Evolutionary conservation across 2,797 vertebrate species (phyloP).

Genomic region (Streptopelia turtur): DNA sequence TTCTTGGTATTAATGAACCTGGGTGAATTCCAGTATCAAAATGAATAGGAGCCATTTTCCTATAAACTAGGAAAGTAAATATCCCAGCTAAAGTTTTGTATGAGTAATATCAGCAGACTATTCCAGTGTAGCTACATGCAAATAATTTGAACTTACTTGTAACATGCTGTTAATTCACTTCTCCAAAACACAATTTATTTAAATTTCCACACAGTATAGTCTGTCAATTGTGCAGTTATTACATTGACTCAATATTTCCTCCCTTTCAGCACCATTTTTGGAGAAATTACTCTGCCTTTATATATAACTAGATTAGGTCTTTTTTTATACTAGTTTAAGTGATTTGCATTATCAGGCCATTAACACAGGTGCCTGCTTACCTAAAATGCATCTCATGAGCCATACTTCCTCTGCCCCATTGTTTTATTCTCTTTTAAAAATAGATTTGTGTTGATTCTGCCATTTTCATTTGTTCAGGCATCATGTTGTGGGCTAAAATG

Average conservation of each 20-base stretch:
- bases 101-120: neutral
- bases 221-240: neutral
- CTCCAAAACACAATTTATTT: neutral
- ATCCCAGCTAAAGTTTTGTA: neutral
- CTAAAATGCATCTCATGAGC: neutral
- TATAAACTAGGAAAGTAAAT: neutral
- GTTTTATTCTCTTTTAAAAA: neutral
- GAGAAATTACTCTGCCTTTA: neutral
- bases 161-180: neutral
- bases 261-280: neutral
- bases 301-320: neutral
- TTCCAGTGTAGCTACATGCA: neutral
- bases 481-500: neutral
- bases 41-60: neutral
- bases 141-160: neutral
- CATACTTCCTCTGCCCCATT: rapidly evolving
- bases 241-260: neutral
- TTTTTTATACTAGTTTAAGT: neutral
- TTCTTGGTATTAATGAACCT: neutral
- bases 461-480: neutral
- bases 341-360: neutral
- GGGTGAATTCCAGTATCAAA: neutral
- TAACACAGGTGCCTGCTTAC: neutral
- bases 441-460: neutral
- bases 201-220: neutral